phyloP scores from a whole-genome alignment of 2,888 invertebrate genomes.

The Sphecodes monilicornis region DNA sequence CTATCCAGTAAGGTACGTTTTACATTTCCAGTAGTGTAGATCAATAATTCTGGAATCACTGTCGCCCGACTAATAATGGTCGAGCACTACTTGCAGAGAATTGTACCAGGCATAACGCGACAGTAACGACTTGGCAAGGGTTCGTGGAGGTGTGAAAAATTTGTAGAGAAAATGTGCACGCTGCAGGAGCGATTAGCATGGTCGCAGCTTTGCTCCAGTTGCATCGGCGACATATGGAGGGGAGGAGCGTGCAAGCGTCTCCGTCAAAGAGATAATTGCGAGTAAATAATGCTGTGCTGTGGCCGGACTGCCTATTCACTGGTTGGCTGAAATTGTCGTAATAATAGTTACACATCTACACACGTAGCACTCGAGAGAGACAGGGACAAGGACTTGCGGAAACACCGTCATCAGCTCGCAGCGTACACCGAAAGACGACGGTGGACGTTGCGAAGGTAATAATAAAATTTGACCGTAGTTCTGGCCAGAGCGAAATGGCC shows the following conservation, averaged over 20 bases:
- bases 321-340: conserved; percentile 46
- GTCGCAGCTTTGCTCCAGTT: conserved; percentile 21
- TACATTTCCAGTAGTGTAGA: not conserved
- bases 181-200: conserved; percentile 39
- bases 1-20: not conserved
- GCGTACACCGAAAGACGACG: conserved; percentile 28
- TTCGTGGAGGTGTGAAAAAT: not conserved
- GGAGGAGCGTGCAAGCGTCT: conserved; percentile 17
- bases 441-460: conserved; percentile 24
- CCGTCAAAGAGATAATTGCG: conserved; percentile 60
- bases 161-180: conserved; percentile 1
- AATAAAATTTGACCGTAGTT: conserved; percentile 43
- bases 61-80: not conserved
- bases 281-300: conserved; percentile 55
- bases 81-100: not conserved
- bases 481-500: not conserved
- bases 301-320: conserved; percentile 37
- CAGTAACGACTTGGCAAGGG: not conserved
- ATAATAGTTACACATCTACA: conserved; percentile 42
- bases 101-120: not conserved
- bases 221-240: conserved; percentile 37
- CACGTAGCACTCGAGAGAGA: not conserved
- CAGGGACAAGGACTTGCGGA: not conserved
- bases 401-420: not conserved
- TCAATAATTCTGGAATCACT: not conserved